phyloP scores from a whole-genome alignment of 2,888 invertebrate species.

The Sipha maydis region DNA sequence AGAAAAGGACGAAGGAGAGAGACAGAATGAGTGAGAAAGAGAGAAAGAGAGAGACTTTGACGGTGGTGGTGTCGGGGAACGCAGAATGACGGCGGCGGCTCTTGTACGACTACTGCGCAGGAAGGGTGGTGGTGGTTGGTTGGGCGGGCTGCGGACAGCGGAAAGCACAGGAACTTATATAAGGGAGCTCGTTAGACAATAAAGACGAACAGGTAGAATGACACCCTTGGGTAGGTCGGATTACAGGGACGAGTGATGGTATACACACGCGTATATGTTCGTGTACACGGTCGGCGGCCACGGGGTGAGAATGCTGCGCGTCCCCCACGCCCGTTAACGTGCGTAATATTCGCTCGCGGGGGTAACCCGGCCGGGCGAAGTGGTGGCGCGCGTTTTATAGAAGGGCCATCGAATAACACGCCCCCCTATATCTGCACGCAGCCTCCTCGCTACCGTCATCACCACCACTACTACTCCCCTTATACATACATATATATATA shows the following conservation, averaged over 20 bases:
- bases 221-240: conserved; percentile 58
- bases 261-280: neutral
- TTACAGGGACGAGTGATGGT: conserved; percentile 48
- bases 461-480: too few species aligned
- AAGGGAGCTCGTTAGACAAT: conserved; percentile 61
- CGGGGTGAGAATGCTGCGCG: neutral
- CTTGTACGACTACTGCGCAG: neutral
- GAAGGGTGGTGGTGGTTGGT: neutral
- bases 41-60: neutral
- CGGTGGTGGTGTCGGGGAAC: neutral
- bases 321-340: neutral
- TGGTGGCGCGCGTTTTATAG: conserved; percentile 16
- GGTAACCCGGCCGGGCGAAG: conserved; percentile 9
- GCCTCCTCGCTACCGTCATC: neutral
- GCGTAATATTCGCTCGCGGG: conserved; percentile 23
- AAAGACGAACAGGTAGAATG: conserved; percentile 61
- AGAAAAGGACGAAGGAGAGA: neutral
- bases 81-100: neutral
- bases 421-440: neutral
- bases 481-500: neutral
- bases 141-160: neutral
- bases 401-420: conserved; percentile 51
- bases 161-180: conserved; percentile 40
- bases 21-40: neutral
- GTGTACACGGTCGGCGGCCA: neutral